Evolutionary conservation across 2,113 vertebrate species (phyloP).

Genomic region (Pseudorectes ferrugineus): DNA sequence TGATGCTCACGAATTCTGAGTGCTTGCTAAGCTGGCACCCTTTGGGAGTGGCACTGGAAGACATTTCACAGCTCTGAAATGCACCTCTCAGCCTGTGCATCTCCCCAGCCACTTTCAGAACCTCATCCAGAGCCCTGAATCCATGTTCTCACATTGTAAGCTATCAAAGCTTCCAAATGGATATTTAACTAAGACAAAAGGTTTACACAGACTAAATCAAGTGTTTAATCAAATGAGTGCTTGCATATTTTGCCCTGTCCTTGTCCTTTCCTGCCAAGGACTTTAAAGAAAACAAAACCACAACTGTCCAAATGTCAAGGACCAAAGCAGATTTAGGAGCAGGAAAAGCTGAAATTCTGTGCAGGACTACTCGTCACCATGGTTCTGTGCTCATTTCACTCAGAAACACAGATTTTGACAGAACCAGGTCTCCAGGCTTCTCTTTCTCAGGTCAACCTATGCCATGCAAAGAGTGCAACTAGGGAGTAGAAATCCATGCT

Average conservation of each 20-base stretch:
- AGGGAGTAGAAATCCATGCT: neutral
- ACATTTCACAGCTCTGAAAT: neutral
- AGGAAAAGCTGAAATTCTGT: neutral
- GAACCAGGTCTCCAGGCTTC: neutral
- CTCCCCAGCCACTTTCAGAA: neutral
- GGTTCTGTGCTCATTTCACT: neutral
- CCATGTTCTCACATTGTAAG: neutral
- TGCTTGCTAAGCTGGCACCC: neutral
- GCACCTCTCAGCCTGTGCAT: neutral
- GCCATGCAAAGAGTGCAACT: neutral
- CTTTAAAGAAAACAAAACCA: neutral
- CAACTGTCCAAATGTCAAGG: neutral
- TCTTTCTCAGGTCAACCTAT: neutral
- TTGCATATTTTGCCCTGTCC: neutral
- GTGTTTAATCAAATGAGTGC: neutral
- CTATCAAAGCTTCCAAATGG: neutral
- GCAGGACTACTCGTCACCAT: neutral
- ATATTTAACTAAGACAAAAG: neutral
- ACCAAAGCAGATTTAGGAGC: neutral
- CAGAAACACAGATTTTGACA: neutral
- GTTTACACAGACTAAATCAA: neutral
- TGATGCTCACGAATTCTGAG: accelerated
- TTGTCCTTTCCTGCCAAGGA: neutral
- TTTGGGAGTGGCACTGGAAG: neutral
- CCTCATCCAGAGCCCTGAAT: neutral